These are phyloP conservation scores for Neomonachus schauinslandi DNA, from an alignment of 2,113 vertebrate species.

Conservation along the genomic window DNA sequence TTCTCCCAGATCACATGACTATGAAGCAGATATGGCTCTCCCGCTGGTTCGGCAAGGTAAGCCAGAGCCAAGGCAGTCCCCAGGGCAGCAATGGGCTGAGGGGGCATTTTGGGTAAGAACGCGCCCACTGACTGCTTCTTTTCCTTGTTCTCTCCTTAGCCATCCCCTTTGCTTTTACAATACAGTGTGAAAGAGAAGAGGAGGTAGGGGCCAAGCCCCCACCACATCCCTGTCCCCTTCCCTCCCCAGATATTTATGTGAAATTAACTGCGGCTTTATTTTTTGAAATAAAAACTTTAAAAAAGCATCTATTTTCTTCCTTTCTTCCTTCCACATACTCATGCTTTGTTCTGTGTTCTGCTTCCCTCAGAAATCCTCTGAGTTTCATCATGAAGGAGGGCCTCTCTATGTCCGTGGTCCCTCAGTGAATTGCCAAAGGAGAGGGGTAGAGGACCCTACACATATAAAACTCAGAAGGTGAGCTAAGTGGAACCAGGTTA, in stretches of 20 bases:
- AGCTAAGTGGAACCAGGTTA: not conserved
- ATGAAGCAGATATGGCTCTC: constrained; percentile 91
- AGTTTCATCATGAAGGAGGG: not conserved
- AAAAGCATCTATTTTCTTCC: constrained; percentile 34
- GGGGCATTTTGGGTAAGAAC: not conserved
- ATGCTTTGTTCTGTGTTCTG: constrained; percentile 29
- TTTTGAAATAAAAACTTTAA: constrained; percentile 87
- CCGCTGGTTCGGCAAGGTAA: constrained; percentile 89
- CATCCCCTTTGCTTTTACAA: constrained; percentile 86
- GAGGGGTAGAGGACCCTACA: not conserved
- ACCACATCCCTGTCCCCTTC: not conserved
- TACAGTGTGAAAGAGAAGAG: constrained; percentile 90
- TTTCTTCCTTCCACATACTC: not conserved
- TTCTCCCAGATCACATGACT: constrained; percentile 89
- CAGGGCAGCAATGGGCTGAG: not conserved
- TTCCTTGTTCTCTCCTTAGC: constrained; percentile 75
- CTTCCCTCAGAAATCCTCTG: constrained; percentile 42
- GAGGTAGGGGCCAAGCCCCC: constrained; percentile 84
- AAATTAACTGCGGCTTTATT: constrained; percentile 84
- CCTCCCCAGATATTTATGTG: constrained; percentile 80
- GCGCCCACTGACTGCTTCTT: not conserved
- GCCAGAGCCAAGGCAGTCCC: not conserved
- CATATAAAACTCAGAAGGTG: not conserved
- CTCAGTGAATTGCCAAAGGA: constrained; percentile 9
- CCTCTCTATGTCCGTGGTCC: not conserved